Evolutionary conservation across 2,888 invertebrate species (phyloP), one percentile per base, ranked within the genome.

Genomic region (Eupithecia subumbrata): DNA sequence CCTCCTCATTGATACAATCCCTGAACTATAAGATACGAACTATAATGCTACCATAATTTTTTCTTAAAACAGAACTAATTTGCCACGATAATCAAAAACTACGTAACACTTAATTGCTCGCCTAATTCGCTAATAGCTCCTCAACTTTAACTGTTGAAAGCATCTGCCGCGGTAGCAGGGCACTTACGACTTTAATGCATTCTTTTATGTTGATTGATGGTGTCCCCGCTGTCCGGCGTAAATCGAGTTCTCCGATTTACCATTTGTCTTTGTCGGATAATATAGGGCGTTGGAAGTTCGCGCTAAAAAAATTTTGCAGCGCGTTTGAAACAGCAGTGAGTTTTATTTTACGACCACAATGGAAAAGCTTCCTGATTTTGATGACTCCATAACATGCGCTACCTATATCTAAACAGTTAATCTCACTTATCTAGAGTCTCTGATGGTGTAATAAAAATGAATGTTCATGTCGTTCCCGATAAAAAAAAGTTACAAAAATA

Each of bases 71-170:
- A 12, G 12, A 4, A 60, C 25, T 25, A 60, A 60, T 60, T 40
- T 43, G 14, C 8, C 16, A 43, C 5, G 14, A 40, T 68, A 45
- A 45, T 30, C 79, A 78, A 80, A 79, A 80, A 80, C 76, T 74
- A 73, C 75, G 74, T 77, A 72, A 80, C 77, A 80, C 77, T 84
- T 85, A 85, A 86, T 86, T 85, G 82, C 78, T 73, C 74, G 76
- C 43, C 25, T 43, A 45, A 68, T 68, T 68, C 68, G 68, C 40
- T 68, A 68, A 68, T 68, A 68, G 68, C 68, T 22, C 34, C 40
- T 67, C 76, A 89, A 89, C 84, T 90, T 90, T 71, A 82, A 86
- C 89, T 84, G 87, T 90, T 88, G 81, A 80, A 77, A 87, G 84
- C 88, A 87, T 87, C 89, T 87, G 88, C 83, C 82, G 78, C 82